Evolutionary conservation across 2,888 invertebrate genomes (phyloP).

Genomic region (Lepidochitona cinerea): DNA sequence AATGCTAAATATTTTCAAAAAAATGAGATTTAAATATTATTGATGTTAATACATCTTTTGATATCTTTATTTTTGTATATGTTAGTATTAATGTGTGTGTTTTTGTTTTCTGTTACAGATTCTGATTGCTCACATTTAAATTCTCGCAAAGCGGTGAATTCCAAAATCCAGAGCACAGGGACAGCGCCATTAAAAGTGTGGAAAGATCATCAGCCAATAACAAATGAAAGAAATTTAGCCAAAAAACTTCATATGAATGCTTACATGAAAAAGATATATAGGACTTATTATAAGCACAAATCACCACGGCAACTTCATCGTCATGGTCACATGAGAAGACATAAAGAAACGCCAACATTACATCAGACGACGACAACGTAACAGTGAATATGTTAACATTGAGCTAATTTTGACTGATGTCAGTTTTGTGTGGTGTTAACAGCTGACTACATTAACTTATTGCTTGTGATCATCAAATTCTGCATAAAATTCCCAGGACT

Average conservation of each 20-base stretch:
- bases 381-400: background rate
- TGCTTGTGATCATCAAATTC: background rate
- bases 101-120: background rate
- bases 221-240: constrained; percentile 1
- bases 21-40: background rate
- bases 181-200: background rate
- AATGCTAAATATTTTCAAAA: background rate
- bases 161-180: background rate
- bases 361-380: background rate
- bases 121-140: background rate
- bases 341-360: too few species aligned
- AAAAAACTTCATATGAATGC: constrained; percentile 1
- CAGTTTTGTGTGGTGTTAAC: background rate
- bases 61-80: background rate
- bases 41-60: background rate
- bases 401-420: background rate
- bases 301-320: background rate
- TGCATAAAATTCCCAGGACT: background rate
- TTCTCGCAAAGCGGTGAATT: background rate
- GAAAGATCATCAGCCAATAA: background rate
- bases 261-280: background rate
- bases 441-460: background rate
- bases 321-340: background rate
- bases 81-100: background rate
- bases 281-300: constrained; percentile 3